Percentiles rank a stretch among this genome's conserved stretches.
Evolutionary conservation across 2,888 invertebrate genomes (phyloP).

Genomic region (Ctena decussata): DNA sequence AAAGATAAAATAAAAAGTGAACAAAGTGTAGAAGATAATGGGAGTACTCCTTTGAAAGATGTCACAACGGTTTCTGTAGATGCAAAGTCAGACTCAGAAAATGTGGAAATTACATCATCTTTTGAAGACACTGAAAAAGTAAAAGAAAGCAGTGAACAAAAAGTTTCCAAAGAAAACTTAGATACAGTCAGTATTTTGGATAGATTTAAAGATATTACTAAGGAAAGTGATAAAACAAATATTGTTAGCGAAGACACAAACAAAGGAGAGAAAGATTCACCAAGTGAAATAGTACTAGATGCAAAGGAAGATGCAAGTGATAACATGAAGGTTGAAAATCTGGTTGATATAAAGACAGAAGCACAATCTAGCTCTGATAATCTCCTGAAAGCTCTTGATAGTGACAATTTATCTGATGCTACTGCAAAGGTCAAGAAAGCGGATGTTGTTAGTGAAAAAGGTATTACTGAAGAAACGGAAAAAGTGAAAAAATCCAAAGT

Average conservation of each 20-base stretch:
- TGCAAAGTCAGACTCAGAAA: conserved; percentile 27
- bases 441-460: not conserved
- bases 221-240: not conserved
- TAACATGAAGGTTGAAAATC: not conserved
- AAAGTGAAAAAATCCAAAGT: conserved; percentile 12
- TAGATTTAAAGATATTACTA: not conserved
- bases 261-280: not conserved
- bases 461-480: not conserved
- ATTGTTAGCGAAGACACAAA: not conserved
- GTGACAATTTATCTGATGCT: conserved; percentile 12
- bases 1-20: conserved; percentile 27
- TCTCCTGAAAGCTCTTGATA: not conserved
- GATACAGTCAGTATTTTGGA: not conserved
- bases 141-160: too few species aligned
- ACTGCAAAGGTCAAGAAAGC: not conserved
- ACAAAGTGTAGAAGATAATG: conserved; percentile 14
- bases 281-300: not conserved
- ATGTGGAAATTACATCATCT: too few species aligned
- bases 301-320: conserved; percentile 1
- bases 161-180: too few species aligned
- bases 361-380: not conserved
- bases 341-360: too few species aligned
- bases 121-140: too few species aligned
- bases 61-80: not conserved
- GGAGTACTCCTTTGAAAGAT: not conserved